These are phyloP conservation scores for Calyptomena viridis DNA, from an alignment of 2,113 vertebrate species.

Conservation along the genomic window DNA sequence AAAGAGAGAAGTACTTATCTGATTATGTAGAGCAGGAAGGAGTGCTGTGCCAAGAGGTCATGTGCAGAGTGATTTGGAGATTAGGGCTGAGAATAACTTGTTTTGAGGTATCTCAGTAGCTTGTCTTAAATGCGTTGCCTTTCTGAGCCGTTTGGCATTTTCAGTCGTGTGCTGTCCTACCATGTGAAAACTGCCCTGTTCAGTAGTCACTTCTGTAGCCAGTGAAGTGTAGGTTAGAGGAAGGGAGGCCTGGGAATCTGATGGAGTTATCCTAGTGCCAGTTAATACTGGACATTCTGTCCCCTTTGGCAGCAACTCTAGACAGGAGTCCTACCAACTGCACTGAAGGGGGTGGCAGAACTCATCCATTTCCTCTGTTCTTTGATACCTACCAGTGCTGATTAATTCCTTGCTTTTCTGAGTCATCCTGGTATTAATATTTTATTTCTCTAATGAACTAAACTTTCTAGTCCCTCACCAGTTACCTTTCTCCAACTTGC, in stretches of 20 bases:
- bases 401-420: neutral
- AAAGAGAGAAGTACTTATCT: neutral
- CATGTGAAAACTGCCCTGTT: neutral
- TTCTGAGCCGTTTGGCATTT: neutral
- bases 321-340: neutral
- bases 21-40: neutral
- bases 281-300: neutral
- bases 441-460: neutral
- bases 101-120: neutral
- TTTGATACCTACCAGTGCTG: neutral
- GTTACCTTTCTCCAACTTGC: neutral
- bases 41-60: neutral
- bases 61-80: neutral
- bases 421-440: neutral
- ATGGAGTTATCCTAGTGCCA: neutral
- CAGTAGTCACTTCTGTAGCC: fast-evolving
- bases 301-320: neutral
- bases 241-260: neutral
- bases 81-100: neutral
- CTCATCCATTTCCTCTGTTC: neutral
- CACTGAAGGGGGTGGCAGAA: neutral
- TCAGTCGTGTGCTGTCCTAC: fast-evolving
- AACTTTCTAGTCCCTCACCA: neutral
- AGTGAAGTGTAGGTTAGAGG: neutral
- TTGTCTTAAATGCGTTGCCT: neutral